A percentile compares a stretch with the other conserved stretches of the same genome.
phyloP scores from a whole-genome alignment of 35 echinoderm and acorn worm species.

The Heliocidaris erythrogramma region DNA sequence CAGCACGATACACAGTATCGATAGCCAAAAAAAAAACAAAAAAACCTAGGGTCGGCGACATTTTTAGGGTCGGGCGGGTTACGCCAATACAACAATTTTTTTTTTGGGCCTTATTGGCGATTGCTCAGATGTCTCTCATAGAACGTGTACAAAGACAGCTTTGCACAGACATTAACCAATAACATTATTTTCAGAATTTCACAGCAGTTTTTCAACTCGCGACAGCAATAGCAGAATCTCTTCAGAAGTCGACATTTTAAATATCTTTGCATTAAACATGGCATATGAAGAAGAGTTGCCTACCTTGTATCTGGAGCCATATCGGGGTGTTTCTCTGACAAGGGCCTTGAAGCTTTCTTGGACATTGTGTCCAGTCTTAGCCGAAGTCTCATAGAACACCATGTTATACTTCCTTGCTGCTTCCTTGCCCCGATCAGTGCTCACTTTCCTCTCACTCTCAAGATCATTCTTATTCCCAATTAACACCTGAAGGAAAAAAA shows the following conservation, averaged over 20 bases:
- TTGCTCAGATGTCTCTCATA: no score
- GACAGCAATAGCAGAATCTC: not conserved
- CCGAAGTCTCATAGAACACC: constrained; percentile 80
- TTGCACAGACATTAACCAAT: no score
- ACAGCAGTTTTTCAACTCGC: not conserved
- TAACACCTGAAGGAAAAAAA: constrained; percentile 62
- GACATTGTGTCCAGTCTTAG: constrained; percentile 81
- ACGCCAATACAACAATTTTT: no score
- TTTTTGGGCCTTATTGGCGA: no score
- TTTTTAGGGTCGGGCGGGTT: no score
- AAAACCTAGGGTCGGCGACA: no score
- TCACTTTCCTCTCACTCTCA: constrained; percentile 68
- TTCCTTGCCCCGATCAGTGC: constrained; percentile 60
- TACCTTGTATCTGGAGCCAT: constrained; percentile 71
- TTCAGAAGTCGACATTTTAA: not conserved
- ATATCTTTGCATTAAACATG: not conserved
- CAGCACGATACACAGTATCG: no score
- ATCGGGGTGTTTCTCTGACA: constrained; percentile 66
- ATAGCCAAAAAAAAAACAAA: no score
- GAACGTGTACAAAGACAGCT: no score
- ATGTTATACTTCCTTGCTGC: constrained; percentile 58
- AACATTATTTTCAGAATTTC: no score
- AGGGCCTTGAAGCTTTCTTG: constrained; percentile 68
- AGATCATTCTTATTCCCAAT: constrained; percentile 89
- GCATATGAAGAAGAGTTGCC: not conserved